Percentiles rank a stretch among this genome's conserved stretches.
Conservation (phyloP, 2,888 invertebrate genomes). For the Hermodice carunculata region DNA sequence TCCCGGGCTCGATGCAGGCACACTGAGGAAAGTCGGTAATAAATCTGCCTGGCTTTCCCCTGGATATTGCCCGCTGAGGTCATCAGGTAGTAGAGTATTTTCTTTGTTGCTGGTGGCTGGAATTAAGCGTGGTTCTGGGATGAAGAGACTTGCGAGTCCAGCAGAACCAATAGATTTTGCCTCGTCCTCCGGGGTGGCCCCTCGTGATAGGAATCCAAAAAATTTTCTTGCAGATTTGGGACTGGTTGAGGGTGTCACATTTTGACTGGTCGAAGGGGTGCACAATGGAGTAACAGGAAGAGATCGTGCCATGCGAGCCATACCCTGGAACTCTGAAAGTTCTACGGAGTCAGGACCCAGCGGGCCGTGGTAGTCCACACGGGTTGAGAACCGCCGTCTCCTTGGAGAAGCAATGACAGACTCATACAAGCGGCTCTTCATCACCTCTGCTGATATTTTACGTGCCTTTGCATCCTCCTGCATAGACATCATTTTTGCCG, state of each 20-base stretch:
- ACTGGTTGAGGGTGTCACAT: slow-evolving; percentile 31
- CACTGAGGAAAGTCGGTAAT: slow-evolving; percentile 13
- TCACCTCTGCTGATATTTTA: slow-evolving; percentile 38
- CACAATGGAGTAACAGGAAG: slow-evolving; percentile 41
- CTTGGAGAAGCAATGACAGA: slow-evolving; percentile 34
- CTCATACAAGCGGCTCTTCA: slow-evolving; percentile 43
- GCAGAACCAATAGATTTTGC: background rate
- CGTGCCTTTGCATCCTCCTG: slow-evolving; percentile 39
- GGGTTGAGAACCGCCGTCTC: slow-evolving; percentile 18
- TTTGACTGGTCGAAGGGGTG: slow-evolving; percentile 37
- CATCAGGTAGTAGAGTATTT: slow-evolving; percentile 5
- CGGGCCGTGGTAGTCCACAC: slow-evolving; percentile 21
- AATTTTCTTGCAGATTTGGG: slow-evolving; percentile 23
- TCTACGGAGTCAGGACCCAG: slow-evolving; percentile 10
- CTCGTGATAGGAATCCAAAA: slow-evolving; percentile 35
- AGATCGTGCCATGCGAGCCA: slow-evolving; percentile 36
- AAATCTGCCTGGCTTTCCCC: no score
- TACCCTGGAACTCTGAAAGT: background rate
- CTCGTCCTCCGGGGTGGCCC: slow-evolving; percentile 28
- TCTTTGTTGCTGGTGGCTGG: slow-evolving; percentile 21
- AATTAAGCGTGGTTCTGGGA: slow-evolving; percentile 36
- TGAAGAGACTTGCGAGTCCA: slow-evolving; percentile 40
- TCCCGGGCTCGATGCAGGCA: background rate
- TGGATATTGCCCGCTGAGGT: no score
- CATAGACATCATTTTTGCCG: slow-evolving; percentile 33